Base-by-base conservation (phyloP, 2,888 invertebrate species). In the Adineta ricciae region DNA sequence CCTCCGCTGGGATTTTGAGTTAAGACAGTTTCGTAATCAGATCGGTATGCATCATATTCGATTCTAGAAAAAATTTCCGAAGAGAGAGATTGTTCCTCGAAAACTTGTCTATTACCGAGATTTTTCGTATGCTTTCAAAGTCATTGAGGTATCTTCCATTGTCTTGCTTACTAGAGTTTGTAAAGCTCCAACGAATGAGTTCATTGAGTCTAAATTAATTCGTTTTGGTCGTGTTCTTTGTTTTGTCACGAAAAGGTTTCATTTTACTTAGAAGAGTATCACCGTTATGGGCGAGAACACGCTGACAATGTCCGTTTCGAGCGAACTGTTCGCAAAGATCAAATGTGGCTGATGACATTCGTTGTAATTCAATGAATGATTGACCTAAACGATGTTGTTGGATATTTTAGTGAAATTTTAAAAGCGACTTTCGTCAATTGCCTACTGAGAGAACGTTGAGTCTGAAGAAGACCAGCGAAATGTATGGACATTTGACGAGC, bases 11-110 rank as follows among this genome's bases (percentile, higher is more conserved):
- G 38, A 41, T 78, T 78, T 41, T 19, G 24, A 41, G 73, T 24
- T 86, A 94, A 93, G 88, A 95, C 92, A 84, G 94, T 93, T 90
- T 97, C 96, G 88, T 97, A 92, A 92, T 98, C 98, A 90, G 94
- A 94, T 89, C 97, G 94, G 91, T 97, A 97, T 83, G 98, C 98
- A 92, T 99, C 98, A 91, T 95, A 98, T 91, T 98, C 97, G 90
- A 98, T 94, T 90, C 96, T 90, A 32, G 24, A 78, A 50, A 16
- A 16, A 16, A 50, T 50, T 50, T 50, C n/a, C n/a, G n/a, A n/a
- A n/a, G n/a, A n/a, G n/a, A n/a, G n/a, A n/a, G n/a, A n/a, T n/a
- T n/a, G n/a, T n/a, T n/a, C n/a, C n/a, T n/a, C 11, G 9, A 50
- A 50, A 50, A 16, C 19, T 19, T 50, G 2, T 50, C 64, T 19